A percentile compares a stretch with the other conserved stretches of the same genome.
phyloP scores from a whole-genome alignment of 2,888 invertebrate genomes.

The Entomobrya proxima region DNA sequence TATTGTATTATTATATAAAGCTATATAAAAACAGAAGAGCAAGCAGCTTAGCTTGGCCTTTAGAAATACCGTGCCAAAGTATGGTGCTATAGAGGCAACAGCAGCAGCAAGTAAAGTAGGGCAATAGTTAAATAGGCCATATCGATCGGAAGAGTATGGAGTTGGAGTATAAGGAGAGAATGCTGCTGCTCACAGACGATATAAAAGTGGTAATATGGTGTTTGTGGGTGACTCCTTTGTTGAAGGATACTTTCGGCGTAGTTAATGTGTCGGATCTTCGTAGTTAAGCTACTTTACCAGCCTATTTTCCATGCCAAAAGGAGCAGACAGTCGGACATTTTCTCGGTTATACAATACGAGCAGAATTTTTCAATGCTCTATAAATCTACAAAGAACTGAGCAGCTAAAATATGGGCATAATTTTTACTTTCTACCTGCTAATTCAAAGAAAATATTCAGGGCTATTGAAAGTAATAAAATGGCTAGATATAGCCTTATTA shows the following conservation, averaged over 20 bases:
- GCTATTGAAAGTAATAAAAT: too few species aligned
- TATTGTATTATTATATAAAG: background rate
- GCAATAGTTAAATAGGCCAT: conserved; percentile 71
- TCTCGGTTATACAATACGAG: conserved; percentile 29
- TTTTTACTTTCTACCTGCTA: too few species aligned
- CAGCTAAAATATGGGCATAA: too few species aligned
- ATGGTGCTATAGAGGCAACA: background rate
- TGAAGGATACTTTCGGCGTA: conserved; percentile 39
- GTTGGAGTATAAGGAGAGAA: conserved; percentile 18
- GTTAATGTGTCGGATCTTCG: conserved; percentile 31
- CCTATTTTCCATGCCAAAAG: conserved; percentile 18
- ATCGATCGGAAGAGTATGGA: conserved; percentile 66
- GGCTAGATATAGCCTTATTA: too few species aligned
- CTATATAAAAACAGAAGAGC: conserved; percentile 17
- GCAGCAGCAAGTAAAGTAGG: conserved; percentile 62
- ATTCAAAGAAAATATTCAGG: too few species aligned
- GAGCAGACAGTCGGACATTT: conserved; percentile 43
- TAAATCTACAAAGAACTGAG: too few species aligned
- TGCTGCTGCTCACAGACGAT: background rate
- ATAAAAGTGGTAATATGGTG: background rate
- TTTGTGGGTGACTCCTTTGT: background rate
- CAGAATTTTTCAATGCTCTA: background rate
- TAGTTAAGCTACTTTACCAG: background rate
- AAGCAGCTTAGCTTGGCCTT: conserved; percentile 63
- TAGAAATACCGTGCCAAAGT: conserved; percentile 13